Conservation (phyloP, 2,888 invertebrate species). For the Calameuta pallipes region DNA sequence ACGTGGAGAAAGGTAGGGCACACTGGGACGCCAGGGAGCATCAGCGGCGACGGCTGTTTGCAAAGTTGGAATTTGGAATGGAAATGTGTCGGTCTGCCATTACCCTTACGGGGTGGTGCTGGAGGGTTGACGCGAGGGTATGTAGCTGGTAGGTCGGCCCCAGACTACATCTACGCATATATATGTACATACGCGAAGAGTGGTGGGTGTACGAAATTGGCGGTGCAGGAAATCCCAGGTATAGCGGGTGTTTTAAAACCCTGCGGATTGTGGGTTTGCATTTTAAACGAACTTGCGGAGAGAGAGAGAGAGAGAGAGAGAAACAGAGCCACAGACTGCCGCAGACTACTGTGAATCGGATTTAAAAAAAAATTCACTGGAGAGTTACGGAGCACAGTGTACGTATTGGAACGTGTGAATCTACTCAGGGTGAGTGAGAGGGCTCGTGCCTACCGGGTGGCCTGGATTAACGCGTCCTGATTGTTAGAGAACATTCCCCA, state of each 20-base stretch:
- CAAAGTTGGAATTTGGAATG: constrained; percentile 7
- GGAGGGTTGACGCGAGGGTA: neutral
- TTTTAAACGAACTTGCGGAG: constrained; percentile 46
- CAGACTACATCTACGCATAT: neutral
- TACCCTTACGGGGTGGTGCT: neutral
- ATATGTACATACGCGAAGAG: neutral
- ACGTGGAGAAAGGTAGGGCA: constrained; percentile 3
- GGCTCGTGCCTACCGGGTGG: neutral
- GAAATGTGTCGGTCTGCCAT: constrained; percentile 6
- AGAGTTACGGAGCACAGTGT: constrained; percentile 32
- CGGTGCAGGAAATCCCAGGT: constrained; percentile 31
- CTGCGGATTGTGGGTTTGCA: constrained; percentile 49
- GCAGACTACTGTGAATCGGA: constrained; percentile 44
- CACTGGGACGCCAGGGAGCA: neutral
- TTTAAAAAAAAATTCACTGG: constrained; percentile 50
- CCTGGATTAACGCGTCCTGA: neutral
- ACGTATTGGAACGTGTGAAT: constrained; percentile 20
- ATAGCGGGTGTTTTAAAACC: constrained; percentile 43
- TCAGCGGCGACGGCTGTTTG: constrained; percentile 3
- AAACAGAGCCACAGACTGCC: constrained; percentile 18
- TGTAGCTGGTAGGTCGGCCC: neutral
- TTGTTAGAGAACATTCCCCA: neutral
- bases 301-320: constrained; percentile 2
- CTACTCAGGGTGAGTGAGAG: constrained; percentile 5
- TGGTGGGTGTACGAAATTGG: constrained; percentile 30